Base-by-base conservation (phyloP, 2,797 vertebrate genomes). In the Acanthurus tractus region DNA sequence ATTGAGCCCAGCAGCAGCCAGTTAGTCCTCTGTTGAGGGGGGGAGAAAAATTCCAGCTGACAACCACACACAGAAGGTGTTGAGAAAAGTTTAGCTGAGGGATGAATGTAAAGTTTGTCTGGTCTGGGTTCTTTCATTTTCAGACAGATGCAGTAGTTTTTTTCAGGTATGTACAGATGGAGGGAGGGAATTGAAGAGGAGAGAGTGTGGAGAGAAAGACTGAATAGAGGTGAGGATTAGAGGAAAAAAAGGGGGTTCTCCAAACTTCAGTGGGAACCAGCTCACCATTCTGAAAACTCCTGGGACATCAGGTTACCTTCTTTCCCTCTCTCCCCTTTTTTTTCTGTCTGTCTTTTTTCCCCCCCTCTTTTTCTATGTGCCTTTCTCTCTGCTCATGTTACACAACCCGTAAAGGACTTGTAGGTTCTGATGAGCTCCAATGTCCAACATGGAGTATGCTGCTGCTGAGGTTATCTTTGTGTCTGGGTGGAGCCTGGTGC, bases 281-380 rank as follows among this genome's bases (percentile, higher is more conserved):
- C 88, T 91, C 81, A 80, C 70, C 90, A 85, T 88, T 88, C 78
- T 85, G 70, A 84, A 88, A 89, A 76, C 87, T 86, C 82, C 69
- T 81, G 86, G 86, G 88, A 93, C 92, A 91, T 93, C 92, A 93
- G 91, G 92, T 93, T 93, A 93, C 91, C 87, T 85, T 89, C 76
- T 83, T 57, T 85, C 82, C 74, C 56, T 82, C 48, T 63, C 38
- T 68, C 69, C n/a, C 29, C 58, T 18, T 38, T 58, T 58, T 58
- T 67, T 45, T 29, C 40, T 66, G 15, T 69, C 71, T 63, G 22
- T 71, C 76, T 79, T 52, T 85, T 63, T 80, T 81, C 74, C 50
- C 49, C 49, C 58, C 63, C 64, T 78, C 59, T 85, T 71, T 89
- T 82, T 89, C 83, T 86, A 65, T 89, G 79, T 88, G 72, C 92